Base-by-base conservation (phyloP, 2,888 invertebrate species). In the Gryllus longicercus region DNA sequence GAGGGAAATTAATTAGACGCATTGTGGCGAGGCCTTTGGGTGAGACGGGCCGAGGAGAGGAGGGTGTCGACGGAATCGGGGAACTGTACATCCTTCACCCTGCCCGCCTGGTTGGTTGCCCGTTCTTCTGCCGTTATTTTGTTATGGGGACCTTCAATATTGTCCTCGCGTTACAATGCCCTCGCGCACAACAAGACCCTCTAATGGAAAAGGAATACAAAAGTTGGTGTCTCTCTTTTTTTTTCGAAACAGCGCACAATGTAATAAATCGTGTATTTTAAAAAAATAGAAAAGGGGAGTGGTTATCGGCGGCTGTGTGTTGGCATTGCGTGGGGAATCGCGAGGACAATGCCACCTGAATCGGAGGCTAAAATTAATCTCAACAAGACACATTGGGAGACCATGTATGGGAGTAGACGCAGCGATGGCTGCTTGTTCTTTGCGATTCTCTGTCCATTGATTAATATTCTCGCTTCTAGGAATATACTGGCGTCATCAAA, bases 151-250 rank as follows among this genome's bases (percentile, higher is more conserved):
- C 16, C 63, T 63, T 63, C 63, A 63, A 63, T 63, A 63, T 63
- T 63, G 63, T 63, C 14, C n/a, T 63, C 63, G 63, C 3, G n/a
- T 63, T n/a, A 63, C 63, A 63, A 63, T 63, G 63, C 4, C 14
- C 63, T 16, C 16, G 16, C 8, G n/a, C 63, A 63, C 63, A 63
- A 63, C 63, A 63, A 63, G 63, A 63, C 63, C 63, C 63, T 63
- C 63, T 63, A 63, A 63, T 63, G 63, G n/a, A 63, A 63, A 63
- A 63, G 63, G 63, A 63, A n/a, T 63, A 63, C 63, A 63, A 63
- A 63, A 63, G 63, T 63, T n/a, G 63, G n/a, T 38, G 38, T 38
- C 38, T 38, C 38, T 38, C 38, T 38, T 63, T 63, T 63, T 63
- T 63, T 63, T 63, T 63, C n/a, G 16, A n/a, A 63, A 63, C 14